Percentiles rank a stretch among this genome's conserved stretches.
Conservation (phyloP, 2,797 vertebrate species). For the Tokudaia tokunoshimensis region DNA sequence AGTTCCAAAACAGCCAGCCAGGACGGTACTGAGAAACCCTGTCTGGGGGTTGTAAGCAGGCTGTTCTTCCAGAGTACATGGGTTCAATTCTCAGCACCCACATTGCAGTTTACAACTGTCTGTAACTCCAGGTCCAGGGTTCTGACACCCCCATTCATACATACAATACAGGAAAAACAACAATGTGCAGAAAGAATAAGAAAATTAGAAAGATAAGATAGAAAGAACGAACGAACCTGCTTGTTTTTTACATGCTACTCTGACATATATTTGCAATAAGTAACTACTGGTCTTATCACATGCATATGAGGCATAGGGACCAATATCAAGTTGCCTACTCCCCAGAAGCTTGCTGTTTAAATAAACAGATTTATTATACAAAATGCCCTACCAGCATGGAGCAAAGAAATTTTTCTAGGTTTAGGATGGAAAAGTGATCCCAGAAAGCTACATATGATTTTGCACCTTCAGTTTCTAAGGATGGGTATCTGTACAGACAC, state of each 20-base stretch:
- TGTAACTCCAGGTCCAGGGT: neutral
- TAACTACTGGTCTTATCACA: neutral
- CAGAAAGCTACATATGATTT: slow-evolving; percentile 2
- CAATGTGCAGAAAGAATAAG: neutral
- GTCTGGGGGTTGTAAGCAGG: neutral
- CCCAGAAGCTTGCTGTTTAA: neutral
- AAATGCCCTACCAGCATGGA: slow-evolving; percentile 8
- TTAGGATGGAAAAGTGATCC: neutral
- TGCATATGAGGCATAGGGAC: neutral
- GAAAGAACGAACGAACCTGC: neutral
- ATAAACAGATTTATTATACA: neutral
- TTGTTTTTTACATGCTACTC: neutral
- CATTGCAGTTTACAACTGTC: neutral
- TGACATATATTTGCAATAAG: neutral
- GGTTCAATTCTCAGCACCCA: neutral
- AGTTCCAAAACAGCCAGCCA: too few relatives aligned
- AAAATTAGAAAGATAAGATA: neutral
- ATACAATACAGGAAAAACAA: neutral
- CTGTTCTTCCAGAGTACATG: neutral
- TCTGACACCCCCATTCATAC: neutral
- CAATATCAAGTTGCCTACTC: neutral
- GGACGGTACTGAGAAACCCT: neutral
- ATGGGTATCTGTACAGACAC: neutral
- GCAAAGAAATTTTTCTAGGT: slow-evolving; percentile 23
- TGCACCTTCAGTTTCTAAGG: slow-evolving; percentile 29